Percentiles rank a stretch among this genome's conserved stretches.
These are phyloP conservation scores for Temnothorax ravouxi DNA, from an alignment of 2,888 invertebrate genomes.

Conservation along the genomic window DNA sequence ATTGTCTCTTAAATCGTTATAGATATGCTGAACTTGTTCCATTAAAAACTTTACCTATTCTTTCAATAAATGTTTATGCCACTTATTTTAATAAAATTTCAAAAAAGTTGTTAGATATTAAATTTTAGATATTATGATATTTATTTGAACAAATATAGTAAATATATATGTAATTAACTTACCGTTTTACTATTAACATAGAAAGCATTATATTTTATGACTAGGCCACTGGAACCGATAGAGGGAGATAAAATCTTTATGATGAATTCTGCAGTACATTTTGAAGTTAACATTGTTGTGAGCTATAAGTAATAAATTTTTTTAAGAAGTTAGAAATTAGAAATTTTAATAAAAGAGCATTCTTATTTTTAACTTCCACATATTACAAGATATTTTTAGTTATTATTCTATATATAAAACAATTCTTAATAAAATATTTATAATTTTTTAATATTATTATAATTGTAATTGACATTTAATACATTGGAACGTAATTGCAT, in stretches of 20 bases:
- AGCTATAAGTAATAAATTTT: constrained; percentile 2
- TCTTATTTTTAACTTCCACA: background rate
- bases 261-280: background rate
- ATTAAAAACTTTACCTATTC: constrained; percentile 15
- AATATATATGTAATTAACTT: background rate
- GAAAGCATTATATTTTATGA: background rate
- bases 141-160: background rate
- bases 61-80: background rate
- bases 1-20: constrained; percentile 4
- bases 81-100: background rate
- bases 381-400: background rate
- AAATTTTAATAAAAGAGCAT: background rate
- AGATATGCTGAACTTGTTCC: background rate
- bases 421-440: background rate
- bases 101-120: background rate
- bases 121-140: background rate
- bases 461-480: background rate
- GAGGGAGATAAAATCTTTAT: background rate
- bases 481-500: background rate
- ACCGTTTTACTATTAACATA: background rate
- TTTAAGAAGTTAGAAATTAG: background rate
- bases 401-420: background rate
- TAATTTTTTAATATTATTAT: background rate
- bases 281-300: background rate
- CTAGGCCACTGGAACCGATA: background rate